These are phyloP conservation scores for Babyrousa celebensis DNA, from an alignment of 2,797 vertebrate species.

Conservation along the genomic window DNA sequence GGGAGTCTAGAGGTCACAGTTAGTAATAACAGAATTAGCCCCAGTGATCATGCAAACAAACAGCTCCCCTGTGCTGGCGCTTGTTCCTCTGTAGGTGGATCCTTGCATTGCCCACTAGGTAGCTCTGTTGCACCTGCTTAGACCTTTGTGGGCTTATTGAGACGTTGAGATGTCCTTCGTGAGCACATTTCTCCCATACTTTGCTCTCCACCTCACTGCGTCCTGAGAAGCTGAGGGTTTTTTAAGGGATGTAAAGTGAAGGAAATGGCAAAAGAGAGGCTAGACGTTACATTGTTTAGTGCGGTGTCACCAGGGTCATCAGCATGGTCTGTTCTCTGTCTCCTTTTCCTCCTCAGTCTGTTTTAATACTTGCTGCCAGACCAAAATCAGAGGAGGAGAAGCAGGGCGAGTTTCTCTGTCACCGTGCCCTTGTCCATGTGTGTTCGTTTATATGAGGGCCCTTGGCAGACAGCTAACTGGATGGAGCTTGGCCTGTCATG, in stretches of 20 bases:
- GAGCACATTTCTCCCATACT: background rate
- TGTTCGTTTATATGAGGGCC: background rate
- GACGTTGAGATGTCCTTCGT: background rate
- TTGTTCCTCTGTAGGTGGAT: background rate
- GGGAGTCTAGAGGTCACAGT: background rate
- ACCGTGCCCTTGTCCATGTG: background rate
- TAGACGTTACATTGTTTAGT: background rate
- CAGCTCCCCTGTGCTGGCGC: rapidly evolving
- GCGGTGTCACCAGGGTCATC: background rate
- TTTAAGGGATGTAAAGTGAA: background rate
- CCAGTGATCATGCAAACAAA: too few species aligned
- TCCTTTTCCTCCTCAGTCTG: background rate
- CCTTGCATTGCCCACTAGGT: slow-evolving; percentile 37
- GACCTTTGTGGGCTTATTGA: background rate
- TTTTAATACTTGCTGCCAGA: background rate
- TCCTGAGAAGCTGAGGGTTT: background rate
- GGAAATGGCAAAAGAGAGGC: background rate
- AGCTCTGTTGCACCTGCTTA: background rate
- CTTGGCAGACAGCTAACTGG: background rate
- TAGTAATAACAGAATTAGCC: background rate
- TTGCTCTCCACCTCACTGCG: background rate
- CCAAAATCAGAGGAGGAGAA: background rate
- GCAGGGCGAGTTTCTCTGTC: background rate
- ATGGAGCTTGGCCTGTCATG: background rate
- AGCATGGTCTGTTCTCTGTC: background rate